Base-by-base conservation (phyloP, 1,140 invertebrate species). In the Campoletis sonorensis region DNA sequence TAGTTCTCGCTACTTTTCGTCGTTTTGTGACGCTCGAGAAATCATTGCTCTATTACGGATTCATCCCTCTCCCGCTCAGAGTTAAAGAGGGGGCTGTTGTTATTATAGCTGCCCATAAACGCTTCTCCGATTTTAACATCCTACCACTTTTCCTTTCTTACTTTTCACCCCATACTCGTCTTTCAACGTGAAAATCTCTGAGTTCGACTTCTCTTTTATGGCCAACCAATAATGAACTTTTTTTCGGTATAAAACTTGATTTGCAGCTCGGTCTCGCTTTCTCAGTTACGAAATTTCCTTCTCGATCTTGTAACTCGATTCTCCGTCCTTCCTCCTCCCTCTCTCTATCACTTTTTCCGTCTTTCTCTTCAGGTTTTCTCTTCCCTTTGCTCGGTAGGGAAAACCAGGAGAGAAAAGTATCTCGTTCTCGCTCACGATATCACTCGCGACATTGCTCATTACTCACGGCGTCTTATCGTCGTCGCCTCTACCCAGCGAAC, bases 191-290 rank as follows among this genome's bases (percentile, higher is more conserved):
- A 81, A 85, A 86, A 86, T 86, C 85, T 87, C 84, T 37, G 16
- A 68, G 27, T 82, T 37, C 49, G 11, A 49, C 21, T 76, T 79
- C 82, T 83, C 90, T 90, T 91, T 91, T 91, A 91, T 89, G 90
- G 89, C 86, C 87, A 91, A 91, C 90, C 89, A 91, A 91, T 91
- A 91, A 91, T 91, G 90, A 91, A 91, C 88, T 90, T 90, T 90
- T 91, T 85, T 87, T 89, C 84, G 87, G 85, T 89, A 89, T 90
- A 91, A 91, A 92, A 91, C 87, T 92, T 91, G 90, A 91, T 91
- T 91, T 90, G 89, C 86, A 89, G 87, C 84, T 73, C 83, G 82
- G 71, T 87, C 85, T 87, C 85, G 83, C 84, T 88, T 83, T 85
- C 85, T 86, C 83, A 70, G 72, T 82, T 75, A 58, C 75, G 71